Conservation (phyloP, 2,113 vertebrate species). For the Pterocles burchelli region DNA sequence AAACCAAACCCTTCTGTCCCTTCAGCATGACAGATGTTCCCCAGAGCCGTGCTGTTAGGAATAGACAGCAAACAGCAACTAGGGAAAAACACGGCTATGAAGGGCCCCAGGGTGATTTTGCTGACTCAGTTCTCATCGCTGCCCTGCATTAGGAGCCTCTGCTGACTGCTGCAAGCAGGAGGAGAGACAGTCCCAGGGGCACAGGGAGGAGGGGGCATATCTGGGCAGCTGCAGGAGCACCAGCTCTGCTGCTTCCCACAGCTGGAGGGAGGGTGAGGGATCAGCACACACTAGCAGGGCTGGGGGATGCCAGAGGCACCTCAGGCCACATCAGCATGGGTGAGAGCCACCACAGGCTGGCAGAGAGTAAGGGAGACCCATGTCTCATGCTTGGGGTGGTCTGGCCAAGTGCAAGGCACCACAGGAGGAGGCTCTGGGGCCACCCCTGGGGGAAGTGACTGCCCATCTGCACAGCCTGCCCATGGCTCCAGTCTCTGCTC, state of each 20-base stretch:
- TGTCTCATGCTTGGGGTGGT: background rate
- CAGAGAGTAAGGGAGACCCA: background rate
- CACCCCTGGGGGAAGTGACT: background rate
- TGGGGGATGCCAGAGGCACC: background rate
- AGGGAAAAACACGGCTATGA: background rate
- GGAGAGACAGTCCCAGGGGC: background rate
- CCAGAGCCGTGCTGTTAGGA: background rate
- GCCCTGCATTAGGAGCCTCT: too few relatives aligned
- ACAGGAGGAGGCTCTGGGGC: background rate
- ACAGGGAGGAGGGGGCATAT: background rate
- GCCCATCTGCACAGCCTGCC: background rate
- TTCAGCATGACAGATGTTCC: background rate
- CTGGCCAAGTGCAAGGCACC: background rate
- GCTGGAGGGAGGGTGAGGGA: background rate
- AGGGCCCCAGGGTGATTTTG: background rate
- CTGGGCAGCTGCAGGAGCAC: background rate
- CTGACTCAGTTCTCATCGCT: accelerated
- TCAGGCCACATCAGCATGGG: accelerated
- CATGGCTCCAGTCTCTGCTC: background rate
- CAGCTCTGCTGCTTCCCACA: background rate
- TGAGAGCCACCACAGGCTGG: background rate
- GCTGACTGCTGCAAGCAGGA: background rate
- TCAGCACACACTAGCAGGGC: background rate
- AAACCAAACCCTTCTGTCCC: background rate
- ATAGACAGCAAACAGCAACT: background rate